Base-by-base conservation (phyloP, 1,140 invertebrate genomes). In the Reticulitermes speratus region DNA sequence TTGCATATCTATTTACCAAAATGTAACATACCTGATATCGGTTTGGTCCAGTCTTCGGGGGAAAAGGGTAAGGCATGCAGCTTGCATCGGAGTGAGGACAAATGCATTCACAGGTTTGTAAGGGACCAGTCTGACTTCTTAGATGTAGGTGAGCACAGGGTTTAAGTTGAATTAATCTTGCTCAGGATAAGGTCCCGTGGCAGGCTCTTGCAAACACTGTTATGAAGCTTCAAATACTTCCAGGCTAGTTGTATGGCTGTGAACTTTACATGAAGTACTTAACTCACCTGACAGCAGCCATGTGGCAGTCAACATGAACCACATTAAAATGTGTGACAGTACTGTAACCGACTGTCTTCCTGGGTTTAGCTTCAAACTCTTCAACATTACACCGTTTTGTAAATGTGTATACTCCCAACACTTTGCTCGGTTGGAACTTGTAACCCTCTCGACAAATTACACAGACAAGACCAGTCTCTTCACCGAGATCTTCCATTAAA, bases 271-370 rank as follows among this genome's bases (percentile, higher is more conserved):
- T 45, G 44, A 86, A 75, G 38, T 23, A 65, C 5, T 65, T 44
- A 81, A 87, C 45, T 84, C 90, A 95, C 93, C 95, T 94, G 59
- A 99, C 98, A 83, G 98, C 98, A 19, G 97, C 97, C 93, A 98
- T 97, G 91, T 99, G 98, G 90, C 98, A 99, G 90, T 99, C 98
- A 21, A 99, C 96, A 91, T 99, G 98, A 8, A 99, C 97, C 21
- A 99, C 95, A 91, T 99, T 99, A 92, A 99, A 99, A 92, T 99
- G 98, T 8, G 97, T 98, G 7, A 99, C 98, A 0, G 98, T 99
- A 19, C 95, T 96, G 90, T 98, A 99, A 25, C 96, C 96, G 6
- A 96, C 92, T 14, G 95, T 96, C 90, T 97, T 97, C 75, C 96
- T 92, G 25, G 95, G 93, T 90, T 98, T 97, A 69, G 94, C 93